These are phyloP conservation scores for Cuculus canorus DNA, from an alignment of 2,797 vertebrate genomes.

Conservation along the genomic window DNA sequence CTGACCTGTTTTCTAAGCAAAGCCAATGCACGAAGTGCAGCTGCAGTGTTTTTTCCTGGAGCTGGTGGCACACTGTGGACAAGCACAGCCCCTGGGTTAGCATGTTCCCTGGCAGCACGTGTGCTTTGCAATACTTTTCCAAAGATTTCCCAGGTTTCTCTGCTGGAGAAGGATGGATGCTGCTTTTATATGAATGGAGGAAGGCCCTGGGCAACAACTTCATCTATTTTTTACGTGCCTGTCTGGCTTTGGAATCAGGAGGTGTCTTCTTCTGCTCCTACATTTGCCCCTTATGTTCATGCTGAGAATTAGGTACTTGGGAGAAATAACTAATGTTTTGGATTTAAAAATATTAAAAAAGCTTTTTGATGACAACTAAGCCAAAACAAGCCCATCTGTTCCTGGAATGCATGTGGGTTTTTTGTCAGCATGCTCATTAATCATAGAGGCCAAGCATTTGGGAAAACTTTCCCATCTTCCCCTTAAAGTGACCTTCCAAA, in stretches of 20 bases:
- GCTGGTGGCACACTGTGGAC: not conserved
- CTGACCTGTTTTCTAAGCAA: not conserved
- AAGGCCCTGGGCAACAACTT: not conserved
- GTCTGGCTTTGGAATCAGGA: not conserved
- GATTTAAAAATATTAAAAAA: not conserved
- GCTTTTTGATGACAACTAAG: slow-evolving; percentile 16
- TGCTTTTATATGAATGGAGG: not conserved
- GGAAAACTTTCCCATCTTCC: not conserved
- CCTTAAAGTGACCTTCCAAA: not conserved
- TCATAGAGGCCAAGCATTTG: not conserved
- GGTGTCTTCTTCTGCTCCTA: not conserved
- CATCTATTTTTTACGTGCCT: not conserved
- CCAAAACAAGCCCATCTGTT: slow-evolving; percentile 49
- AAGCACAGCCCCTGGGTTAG: no score
- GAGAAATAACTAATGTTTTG: not conserved
- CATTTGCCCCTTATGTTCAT: not conserved
- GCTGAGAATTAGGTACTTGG: not conserved
- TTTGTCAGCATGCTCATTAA: slow-evolving; percentile 16
- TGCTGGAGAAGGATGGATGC: not conserved
- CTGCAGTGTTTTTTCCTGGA: not conserved
- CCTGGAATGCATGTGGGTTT: not conserved
- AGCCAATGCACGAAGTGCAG: not conserved
- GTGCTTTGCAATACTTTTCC: not conserved
- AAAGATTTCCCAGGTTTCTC: not conserved
- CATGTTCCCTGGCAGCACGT: not conserved